These are phyloP conservation scores for Zophobas atratus DNA, from an alignment of 1,140 invertebrate species.

Conservation along the genomic window DNA sequence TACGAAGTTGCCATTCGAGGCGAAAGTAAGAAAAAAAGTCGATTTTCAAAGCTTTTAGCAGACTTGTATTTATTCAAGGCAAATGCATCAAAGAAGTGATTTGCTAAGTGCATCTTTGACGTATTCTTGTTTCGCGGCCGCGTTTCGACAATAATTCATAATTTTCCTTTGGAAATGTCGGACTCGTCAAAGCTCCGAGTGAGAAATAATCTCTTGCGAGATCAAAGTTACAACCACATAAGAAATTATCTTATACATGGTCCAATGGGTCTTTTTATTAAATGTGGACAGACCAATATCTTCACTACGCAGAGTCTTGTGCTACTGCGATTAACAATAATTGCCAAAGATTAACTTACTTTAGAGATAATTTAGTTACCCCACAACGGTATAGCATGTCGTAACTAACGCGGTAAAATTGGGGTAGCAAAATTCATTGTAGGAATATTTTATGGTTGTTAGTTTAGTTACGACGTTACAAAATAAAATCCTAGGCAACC, in stretches of 20 bases:
- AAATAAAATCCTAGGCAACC: slow-evolving; percentile 20
- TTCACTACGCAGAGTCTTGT: neutral
- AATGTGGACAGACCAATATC: neutral
- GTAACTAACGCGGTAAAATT: slow-evolving; percentile 18
- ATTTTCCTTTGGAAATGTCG: slow-evolving; percentile 9
- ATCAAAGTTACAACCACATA: neutral
- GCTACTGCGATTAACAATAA: slow-evolving; percentile 1
- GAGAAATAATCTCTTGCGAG: neutral
- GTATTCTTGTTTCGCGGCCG: slow-evolving; percentile 23
- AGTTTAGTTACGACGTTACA: slow-evolving; percentile 18
- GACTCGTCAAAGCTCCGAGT: slow-evolving; percentile 7
- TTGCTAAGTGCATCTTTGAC: slow-evolving; percentile 35
- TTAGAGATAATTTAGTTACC: slow-evolving; percentile 26
- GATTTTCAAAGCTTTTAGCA: slow-evolving; percentile 12
- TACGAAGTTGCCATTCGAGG: slow-evolving; percentile 7
- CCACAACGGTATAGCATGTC: slow-evolving; percentile 13
- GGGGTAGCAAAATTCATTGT: slow-evolving; percentile 18
- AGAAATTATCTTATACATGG: neutral
- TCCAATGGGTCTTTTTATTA: neutral
- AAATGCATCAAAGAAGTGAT: slow-evolving; percentile 28
- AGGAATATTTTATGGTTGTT: slow-evolving; percentile 12
- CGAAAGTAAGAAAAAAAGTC: slow-evolving; percentile 5
- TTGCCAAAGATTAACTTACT: slow-evolving; percentile 24
- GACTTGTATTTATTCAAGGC: neutral
- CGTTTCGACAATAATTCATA: slow-evolving; percentile 21